Evolutionary conservation across 64 coral and sea anemone species (phyloP), one percentile per base, ranked within the genome.

Genomic region (Dendrophyllia cribrosa): DNA sequence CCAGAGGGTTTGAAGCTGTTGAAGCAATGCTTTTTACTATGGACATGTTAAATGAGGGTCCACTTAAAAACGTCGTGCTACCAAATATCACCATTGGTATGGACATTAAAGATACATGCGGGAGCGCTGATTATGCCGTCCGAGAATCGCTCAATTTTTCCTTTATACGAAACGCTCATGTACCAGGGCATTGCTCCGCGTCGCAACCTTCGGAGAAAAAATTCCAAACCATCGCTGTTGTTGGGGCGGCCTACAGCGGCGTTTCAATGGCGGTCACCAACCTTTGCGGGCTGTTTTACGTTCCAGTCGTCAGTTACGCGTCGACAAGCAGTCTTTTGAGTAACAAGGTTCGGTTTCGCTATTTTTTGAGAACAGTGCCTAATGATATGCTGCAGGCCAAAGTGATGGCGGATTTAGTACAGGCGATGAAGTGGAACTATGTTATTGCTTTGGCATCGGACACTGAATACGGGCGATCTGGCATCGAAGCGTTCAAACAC

Each of bases 261-360:
- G 95, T 93, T 79, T 96, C 95, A 7, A 96, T 93, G 95, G 95
- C 95, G 23, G 95, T 96, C 2, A 96, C 95, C 15, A 96, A 96
- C 77, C 86, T 96, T 3, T 96, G 95, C 26, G 91, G 95, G 11
- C 63, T 96, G 53, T 96, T 96, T 55, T 93, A 96, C 43, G 91
- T 96, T 0, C 95, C 95, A 3, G 56, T 96, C 43, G 95, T 96
- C 20, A 96, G 95, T 19, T 96, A 96, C 53, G 95, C 91, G 17
- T 96, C 95, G 47, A 96, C 95, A 6, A 96, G 95, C 66, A 86
- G 87, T 15, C 67, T 93, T 50, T 70, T 96, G 4, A 96, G 95
- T n/a, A 93, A 96, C 63, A 93, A 93, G 23, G 87, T 87, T 51
- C 91, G 89, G 10, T 96, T 96, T 46, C 72, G 91, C 4, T 96